Percentiles rank a stretch among this genome's conserved stretches.
phyloP scores from a whole-genome alignment of 37 sponge, comb jelly and placozoan species.

The Hexactinellida sp. region DNA sequence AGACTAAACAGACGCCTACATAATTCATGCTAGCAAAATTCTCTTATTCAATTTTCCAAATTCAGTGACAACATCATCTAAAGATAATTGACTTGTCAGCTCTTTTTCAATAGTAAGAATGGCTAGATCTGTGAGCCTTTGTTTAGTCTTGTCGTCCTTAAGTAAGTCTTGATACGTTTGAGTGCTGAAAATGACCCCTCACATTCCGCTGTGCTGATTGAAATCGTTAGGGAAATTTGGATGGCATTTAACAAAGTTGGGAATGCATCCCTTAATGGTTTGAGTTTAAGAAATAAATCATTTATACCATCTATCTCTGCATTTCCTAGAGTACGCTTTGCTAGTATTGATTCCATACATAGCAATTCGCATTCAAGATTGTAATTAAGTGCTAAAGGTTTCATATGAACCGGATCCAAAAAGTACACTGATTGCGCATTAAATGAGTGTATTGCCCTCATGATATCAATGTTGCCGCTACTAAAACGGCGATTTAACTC shows the following conservation, averaged over 20 bases:
- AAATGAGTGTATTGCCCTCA: constrained; percentile 20
- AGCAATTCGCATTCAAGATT: neutral
- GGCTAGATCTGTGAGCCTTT: constrained; percentile 22
- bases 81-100: too few species aligned
- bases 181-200: constrained; percentile 36
- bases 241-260: too few species aligned
- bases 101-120: constrained; percentile 23
- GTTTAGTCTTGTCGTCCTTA: constrained; percentile 26
- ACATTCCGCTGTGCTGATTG: constrained; percentile 39
- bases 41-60: neutral
- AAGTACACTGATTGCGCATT: neutral
- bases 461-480: neutral
- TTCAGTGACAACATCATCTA: neutral
- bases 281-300: neutral
- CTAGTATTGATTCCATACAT: constrained; percentile 19
- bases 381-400: constrained; percentile 20
- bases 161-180: constrained; percentile 29
- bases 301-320: neutral
- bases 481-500: constrained; percentile 13
- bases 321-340: too few species aligned
- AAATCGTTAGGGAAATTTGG: constrained; percentile 14
- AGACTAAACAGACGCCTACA: too few species aligned
- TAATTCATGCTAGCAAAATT: too few species aligned
- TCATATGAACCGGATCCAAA: neutral
- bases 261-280: constrained; percentile 14